Evolutionary conservation across 2,888 invertebrate species (phyloP).

Genomic region (Drosophila mercatorum): DNA sequence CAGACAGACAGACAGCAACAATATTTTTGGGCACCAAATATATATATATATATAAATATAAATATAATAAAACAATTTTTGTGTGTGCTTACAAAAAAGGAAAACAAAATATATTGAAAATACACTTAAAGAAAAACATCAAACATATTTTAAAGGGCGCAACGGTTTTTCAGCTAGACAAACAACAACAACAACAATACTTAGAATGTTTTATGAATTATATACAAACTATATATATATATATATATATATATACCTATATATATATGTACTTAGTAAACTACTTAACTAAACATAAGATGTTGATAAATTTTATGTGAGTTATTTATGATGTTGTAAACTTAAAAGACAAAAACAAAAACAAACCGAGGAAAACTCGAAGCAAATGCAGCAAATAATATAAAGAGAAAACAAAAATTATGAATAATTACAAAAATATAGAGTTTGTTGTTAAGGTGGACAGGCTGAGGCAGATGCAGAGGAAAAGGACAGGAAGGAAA

Average conservation of each 20-base stretch:
- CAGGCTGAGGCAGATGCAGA: no score
- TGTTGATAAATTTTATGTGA: constrained; percentile 75
- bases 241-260: background rate
- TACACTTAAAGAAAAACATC: constrained; percentile 4
- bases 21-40: constrained; percentile 75
- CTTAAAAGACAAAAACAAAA: constrained; percentile 30
- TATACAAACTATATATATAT: constrained; percentile 58
- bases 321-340: constrained; percentile 66
- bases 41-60: constrained; percentile 12
- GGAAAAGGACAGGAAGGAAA: background rate
- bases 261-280: constrained; percentile 6
- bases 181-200: constrained; percentile 35
- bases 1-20: constrained; percentile 62
- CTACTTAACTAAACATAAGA: constrained; percentile 52
- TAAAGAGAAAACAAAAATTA: constrained; percentile 12
- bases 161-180: constrained; percentile 10
- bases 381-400: constrained; percentile 15
- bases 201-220: constrained; percentile 76
- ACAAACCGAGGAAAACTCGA: background rate
- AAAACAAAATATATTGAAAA: background rate
- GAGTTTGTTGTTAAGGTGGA: background rate
- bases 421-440: constrained; percentile 5
- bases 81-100: background rate
- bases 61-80: background rate
- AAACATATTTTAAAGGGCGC: constrained; percentile 7